Evolutionary conservation across 2,797 vertebrate genomes (phyloP).

Genomic region (Manis pentadactyla): DNA sequence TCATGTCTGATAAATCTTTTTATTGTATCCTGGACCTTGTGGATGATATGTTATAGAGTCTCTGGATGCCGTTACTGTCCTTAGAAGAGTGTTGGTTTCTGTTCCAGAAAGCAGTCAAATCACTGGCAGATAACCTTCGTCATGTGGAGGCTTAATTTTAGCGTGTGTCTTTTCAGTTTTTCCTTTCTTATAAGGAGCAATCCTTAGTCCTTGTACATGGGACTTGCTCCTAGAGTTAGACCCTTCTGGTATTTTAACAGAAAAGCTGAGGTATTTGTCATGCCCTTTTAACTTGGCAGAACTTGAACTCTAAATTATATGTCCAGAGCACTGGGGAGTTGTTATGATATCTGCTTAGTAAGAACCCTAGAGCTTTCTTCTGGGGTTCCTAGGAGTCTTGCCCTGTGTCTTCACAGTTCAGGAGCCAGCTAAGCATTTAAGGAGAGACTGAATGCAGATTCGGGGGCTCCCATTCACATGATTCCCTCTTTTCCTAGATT

Average conservation of each 20-base stretch:
- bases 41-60: background rate
- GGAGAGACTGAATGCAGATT: background rate
- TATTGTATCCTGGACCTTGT: background rate
- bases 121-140: background rate
- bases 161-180: background rate
- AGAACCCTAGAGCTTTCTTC: conserved; percentile 6
- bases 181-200: background rate
- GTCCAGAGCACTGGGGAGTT: background rate
- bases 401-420: background rate
- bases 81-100: background rate
- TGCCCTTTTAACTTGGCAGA: conserved; percentile 1
- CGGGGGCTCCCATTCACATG: background rate
- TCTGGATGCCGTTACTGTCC: background rate
- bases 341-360: background rate
- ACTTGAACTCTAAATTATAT: background rate
- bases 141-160: background rate
- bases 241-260: background rate
- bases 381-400: background rate
- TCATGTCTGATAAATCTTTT: conserved; percentile 3
- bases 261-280: background rate
- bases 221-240: background rate
- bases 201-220: background rate
- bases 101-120: background rate
- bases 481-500: background rate
- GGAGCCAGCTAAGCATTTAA: background rate